These are phyloP conservation scores for Synanceia verrucosa DNA, from an alignment of 2,797 vertebrate genomes.

Conservation along the genomic window DNA sequence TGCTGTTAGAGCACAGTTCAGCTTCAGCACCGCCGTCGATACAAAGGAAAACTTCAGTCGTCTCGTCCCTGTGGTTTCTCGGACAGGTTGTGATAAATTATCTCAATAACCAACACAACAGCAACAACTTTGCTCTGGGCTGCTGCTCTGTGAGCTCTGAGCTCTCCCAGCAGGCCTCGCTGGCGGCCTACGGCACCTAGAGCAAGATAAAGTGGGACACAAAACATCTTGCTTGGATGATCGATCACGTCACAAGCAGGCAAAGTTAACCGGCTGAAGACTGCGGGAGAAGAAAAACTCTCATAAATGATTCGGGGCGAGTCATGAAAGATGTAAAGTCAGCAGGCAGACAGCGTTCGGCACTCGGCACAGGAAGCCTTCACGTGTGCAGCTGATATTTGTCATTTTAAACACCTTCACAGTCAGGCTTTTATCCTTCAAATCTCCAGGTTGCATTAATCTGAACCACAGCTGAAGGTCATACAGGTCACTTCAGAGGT, in stretches of 20 bases:
- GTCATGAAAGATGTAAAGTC: slow-evolving; percentile 67
- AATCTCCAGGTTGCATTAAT: not conserved
- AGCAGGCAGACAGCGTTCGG: slow-evolving; percentile 33
- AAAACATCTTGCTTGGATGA: slow-evolving; percentile 70
- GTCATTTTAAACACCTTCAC: not conserved
- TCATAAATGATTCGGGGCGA: slow-evolving; percentile 65
- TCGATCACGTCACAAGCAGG: slow-evolving; percentile 72
- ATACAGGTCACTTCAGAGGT: not conserved
- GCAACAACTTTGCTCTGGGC: not conserved
- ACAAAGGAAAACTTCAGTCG: not conserved
- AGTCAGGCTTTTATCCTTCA: not conserved
- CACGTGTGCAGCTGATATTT: not conserved
- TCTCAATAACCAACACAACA: slow-evolving; percentile 23
- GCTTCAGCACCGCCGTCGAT: not conserved
- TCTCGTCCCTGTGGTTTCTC: not conserved
- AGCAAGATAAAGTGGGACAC: slow-evolving; percentile 57
- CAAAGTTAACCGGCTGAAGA: slow-evolving; percentile 56
- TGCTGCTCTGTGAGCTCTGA: not conserved
- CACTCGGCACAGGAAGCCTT: slow-evolving; percentile 20
- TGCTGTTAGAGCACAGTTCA: not conserved
- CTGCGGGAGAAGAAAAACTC: slow-evolving; percentile 67
- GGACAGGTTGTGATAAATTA: slow-evolving; percentile 1
- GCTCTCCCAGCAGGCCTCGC: slow-evolving; percentile 13
- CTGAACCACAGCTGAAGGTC: not conserved
- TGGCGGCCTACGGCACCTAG: not conserved